Conservation (phyloP, 1,140 invertebrate genomes). For the Phymorhynchus buccinoides region DNA sequence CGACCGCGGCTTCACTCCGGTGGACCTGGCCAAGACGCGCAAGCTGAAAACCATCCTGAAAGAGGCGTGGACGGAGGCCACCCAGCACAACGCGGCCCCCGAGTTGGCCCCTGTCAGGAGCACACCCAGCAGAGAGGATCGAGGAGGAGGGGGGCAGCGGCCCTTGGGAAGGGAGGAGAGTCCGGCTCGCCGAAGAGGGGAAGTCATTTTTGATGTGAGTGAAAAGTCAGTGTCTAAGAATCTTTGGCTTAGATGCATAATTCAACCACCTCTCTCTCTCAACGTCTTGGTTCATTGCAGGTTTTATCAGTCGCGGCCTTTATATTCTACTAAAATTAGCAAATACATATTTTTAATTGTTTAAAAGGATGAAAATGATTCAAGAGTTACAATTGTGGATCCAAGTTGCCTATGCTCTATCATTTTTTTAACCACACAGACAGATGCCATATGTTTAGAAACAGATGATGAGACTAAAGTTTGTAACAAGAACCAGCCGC, state of each 20-base stretch:
- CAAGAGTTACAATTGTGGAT: no score
- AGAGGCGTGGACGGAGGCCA: conserved; percentile 66
- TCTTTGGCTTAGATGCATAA: not conserved
- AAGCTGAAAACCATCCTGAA: conserved; percentile 67
- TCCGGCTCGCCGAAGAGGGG: conserved; percentile 50
- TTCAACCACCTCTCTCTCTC: no score
- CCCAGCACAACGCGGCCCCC: conserved; percentile 48
- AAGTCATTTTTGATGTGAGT: conserved; percentile 69
- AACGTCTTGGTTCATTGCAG: no score
- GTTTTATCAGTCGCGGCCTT: no score
- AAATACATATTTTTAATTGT: no score
- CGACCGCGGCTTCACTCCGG: conserved; percentile 65
- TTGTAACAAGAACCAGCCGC: no score
- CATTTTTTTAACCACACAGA: no score
- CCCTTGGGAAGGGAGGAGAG: conserved; percentile 1
- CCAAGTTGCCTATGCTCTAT: no score
- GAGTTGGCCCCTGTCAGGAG: conserved; percentile 56
- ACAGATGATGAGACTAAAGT: no score
- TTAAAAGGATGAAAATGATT: no score
- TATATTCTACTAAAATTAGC: no score
- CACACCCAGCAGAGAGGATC: conserved; percentile 51
- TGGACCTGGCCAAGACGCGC: conserved; percentile 69
- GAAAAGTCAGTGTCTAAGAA: not conserved
- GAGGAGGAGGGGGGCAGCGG: not conserved
- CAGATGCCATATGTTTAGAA: no score